Conservation (phyloP, 2,113 vertebrate species). For the Muntiacus muntjak region DNA sequence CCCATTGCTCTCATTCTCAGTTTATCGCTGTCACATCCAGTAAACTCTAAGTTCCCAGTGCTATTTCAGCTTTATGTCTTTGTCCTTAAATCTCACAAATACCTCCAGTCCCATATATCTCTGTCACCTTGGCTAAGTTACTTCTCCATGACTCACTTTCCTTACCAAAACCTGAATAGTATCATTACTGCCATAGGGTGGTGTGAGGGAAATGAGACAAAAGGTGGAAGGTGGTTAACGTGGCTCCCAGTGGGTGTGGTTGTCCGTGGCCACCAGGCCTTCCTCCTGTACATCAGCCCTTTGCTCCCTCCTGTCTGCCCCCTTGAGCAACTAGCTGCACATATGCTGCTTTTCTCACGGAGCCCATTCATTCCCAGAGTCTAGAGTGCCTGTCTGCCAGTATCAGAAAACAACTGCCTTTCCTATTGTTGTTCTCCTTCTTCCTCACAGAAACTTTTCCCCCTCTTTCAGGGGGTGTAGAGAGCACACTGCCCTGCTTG, state of each 20-base stretch:
- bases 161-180: neutral
- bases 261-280: accelerated
- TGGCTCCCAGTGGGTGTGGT: neutral
- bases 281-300: neutral
- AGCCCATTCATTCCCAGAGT: neutral
- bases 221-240: neutral
- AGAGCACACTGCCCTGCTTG: neutral
- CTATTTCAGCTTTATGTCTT: neutral
- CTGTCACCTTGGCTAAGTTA: neutral
- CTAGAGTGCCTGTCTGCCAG: neutral
- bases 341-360: neutral
- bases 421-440: neutral
- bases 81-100: neutral
- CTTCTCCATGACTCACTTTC: neutral
- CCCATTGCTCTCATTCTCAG: neutral
- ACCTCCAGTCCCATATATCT: neutral
- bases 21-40: neutral
- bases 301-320: no score
- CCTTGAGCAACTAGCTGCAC: no score
- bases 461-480: neutral
- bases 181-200: neutral
- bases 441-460: neutral
- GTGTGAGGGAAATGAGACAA: neutral
- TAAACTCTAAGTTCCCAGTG: neutral
- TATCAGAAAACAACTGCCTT: neutral